A percentile compares a stretch with the other conserved stretches of the same genome.
phyloP scores from a whole-genome alignment of 1,140 invertebrate genomes.

The Procambarus clarkii region DNA sequence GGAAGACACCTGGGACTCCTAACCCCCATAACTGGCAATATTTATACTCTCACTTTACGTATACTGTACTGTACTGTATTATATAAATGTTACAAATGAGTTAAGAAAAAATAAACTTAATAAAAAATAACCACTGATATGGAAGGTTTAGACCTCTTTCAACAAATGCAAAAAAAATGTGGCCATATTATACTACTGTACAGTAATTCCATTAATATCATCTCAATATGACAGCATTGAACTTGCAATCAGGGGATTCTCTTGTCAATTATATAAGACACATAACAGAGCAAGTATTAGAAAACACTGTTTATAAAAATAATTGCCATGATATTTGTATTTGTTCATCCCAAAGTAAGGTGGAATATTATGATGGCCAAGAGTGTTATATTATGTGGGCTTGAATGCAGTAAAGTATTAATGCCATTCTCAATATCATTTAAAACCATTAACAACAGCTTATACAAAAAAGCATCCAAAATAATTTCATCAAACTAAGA shows the following conservation, averaged over 20 bases:
- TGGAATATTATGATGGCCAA: not conserved
- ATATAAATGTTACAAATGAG: not conserved
- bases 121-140: not conserved
- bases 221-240: not conserved
- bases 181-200: too few species aligned
- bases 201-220: too few species aligned
- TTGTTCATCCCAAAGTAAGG: not conserved
- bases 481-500: not conserved
- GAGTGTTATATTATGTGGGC: not conserved
- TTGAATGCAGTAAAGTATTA: not conserved
- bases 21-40: not conserved
- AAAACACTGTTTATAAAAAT: not conserved
- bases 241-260: not conserved
- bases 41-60: not conserved
- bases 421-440: not conserved
- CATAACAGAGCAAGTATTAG: not conserved
- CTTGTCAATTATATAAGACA: not conserved
- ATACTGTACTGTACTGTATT: not conserved
- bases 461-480: conserved; percentile 15
- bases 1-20: not conserved
- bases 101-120: not conserved
- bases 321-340: not conserved
- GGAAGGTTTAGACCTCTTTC: not conserved
- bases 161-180: too few species aligned
- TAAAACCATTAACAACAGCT: not conserved